These are phyloP conservation scores for Osmoderma eremita DNA, from an alignment of 2,888 invertebrate species.

Conservation along the genomic window DNA sequence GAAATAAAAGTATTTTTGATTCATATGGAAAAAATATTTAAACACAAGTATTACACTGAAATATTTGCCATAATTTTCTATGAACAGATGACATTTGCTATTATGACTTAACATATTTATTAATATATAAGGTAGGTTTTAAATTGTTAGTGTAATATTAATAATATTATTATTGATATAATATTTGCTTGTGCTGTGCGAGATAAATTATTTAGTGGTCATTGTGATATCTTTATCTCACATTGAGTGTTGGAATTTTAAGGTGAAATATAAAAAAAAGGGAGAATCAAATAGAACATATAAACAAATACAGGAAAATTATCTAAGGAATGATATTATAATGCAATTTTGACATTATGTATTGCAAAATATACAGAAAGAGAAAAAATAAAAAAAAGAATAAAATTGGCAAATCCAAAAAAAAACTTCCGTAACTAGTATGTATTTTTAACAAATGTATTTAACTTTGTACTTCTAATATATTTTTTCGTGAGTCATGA, in stretches of 20 bases:
- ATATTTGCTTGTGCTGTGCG: constrained; percentile 41
- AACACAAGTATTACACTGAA: constrained; percentile 20
- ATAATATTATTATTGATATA: constrained; percentile 32
- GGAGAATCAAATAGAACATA: constrained; percentile 3
- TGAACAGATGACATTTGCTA: constrained; percentile 14
- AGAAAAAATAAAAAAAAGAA: constrained; percentile 30
- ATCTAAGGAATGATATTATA: constrained; percentile 33
- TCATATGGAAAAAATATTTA: constrained; percentile 14
- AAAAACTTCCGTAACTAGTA: constrained; percentile 14
- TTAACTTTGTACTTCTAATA: constrained; percentile 11
- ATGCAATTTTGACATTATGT: constrained; percentile 33
- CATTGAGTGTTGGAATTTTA: constrained; percentile 36
- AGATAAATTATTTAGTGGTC: constrained; percentile 41
- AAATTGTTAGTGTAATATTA: constrained; percentile 35
- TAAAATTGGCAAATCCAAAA: constrained; percentile 31
- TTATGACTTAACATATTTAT: constrained; percentile 32
- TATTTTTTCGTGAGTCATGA: constrained; percentile 14
- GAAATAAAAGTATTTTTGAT: constrained; percentile 33
- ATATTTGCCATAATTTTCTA: constrained; percentile 28
- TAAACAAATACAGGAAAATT: constrained; percentile 5
- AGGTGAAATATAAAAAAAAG: constrained; percentile 33
- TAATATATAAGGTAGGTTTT: constrained; percentile 34
- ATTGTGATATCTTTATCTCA: constrained; percentile 42
- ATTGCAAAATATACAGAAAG: constrained; percentile 31
- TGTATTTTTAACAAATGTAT: constrained; percentile 34